Base-by-base conservation (phyloP, 2,797 vertebrate species). In the Muscicapa comitata region DNA sequence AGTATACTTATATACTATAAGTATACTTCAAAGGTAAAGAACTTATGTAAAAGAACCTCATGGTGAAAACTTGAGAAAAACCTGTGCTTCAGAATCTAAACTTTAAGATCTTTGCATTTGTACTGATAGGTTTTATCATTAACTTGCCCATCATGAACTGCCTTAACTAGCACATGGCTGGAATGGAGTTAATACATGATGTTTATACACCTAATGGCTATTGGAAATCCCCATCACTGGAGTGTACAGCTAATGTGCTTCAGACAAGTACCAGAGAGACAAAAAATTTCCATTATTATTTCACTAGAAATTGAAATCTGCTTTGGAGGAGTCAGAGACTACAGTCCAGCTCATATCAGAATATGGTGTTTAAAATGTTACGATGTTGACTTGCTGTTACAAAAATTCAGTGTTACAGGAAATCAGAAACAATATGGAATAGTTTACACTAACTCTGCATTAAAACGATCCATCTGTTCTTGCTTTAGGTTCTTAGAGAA, bases 391-490 rank as follows among this genome's bases (percentile, higher is more conserved):
- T 96, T 63, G 75, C 91, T 94, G 74, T 68, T 94, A 93, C 62
- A 92, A 96, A 96, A 90, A 95, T 93, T 91, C 85, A 80, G 68
- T 96, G 91, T 95, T 88, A 92, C 91, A 95, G 96, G 96, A 97
- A 97, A 97, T 95, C 94, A 94, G 93, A 95, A 90, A 86, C 88
- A 97, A 97, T 96, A 96, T 95, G 97, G 97, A 97, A 96, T 96
- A 91, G 96, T 97, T 97, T 97, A 95, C 77, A 92, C 85, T 96
- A 96, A 86, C 76, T 89, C 94, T 93, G 93, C 90, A 95, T 95
- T 95, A 94, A 96, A 93, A 95, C 10, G 37, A 94, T 86, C 94
- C 96, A 97, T 96, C 95, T 97, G 96, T 78, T 97, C 74, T 88
- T 91, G 92, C 95, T 95, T 96, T 95, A 93, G 91, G 77, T 93